Conservation (phyloP, 2,888 invertebrate species). For the Athrips mouffetella region DNA sequence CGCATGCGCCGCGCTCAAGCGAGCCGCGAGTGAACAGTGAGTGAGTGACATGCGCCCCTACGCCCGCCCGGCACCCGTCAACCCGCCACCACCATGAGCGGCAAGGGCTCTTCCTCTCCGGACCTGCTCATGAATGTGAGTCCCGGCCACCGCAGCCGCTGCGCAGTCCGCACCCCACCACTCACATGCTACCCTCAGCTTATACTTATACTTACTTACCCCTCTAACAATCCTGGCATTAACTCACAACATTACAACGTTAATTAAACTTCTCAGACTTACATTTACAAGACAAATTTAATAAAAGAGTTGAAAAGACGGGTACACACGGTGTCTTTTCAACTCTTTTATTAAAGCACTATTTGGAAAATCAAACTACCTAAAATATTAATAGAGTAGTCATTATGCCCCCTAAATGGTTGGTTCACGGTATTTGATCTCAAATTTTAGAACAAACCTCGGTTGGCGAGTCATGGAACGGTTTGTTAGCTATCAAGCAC, state of each 20-base stretch:
- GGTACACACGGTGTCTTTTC: no score
- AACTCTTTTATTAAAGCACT: not conserved
- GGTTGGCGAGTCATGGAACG: slow-evolving; percentile 51
- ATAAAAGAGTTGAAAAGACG: no score
- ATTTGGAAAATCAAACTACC: not conserved
- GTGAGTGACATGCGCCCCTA: slow-evolving; percentile 67
- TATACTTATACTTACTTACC: not conserved
- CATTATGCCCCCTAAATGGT: slow-evolving; percentile 10
- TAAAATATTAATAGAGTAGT: slow-evolving; percentile 8
- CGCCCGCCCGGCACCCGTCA: slow-evolving; percentile 33
- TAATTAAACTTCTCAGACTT: no score
- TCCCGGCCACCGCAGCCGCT: slow-evolving; percentile 53
- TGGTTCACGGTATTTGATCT: slow-evolving; percentile 41
- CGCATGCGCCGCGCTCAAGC: slow-evolving; percentile 53
- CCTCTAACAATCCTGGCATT: not conserved
- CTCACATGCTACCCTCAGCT: not conserved
- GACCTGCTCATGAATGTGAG: slow-evolving; percentile 79
- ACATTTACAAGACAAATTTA: no score
- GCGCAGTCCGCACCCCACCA: slow-evolving; percentile 5
- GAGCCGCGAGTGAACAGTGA: slow-evolving; percentile 62
- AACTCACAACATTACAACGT: not conserved
- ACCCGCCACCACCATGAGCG: slow-evolving; percentile 52
- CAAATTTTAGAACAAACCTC: slow-evolving; percentile 52
- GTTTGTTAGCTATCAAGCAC: slow-evolving; percentile 56
- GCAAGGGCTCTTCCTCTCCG: slow-evolving; percentile 73